A percentile compares a stretch with the other conserved stretches of the same genome.
phyloP scores from a whole-genome alignment of 2,797 vertebrate genomes.

The Onychomys leucogaster region DNA sequence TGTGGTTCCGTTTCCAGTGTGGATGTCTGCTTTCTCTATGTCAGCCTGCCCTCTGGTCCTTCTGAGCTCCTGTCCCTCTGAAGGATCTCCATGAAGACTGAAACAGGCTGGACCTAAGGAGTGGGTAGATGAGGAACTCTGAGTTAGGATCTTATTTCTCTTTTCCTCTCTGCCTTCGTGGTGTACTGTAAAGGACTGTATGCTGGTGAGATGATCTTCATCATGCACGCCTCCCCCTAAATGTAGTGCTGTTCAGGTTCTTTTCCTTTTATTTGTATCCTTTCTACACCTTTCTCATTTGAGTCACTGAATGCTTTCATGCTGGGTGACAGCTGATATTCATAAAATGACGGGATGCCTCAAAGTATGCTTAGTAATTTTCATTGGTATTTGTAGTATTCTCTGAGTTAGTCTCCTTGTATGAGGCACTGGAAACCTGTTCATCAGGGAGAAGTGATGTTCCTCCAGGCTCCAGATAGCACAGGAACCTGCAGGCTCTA shows the following conservation, averaged over 20 bases:
- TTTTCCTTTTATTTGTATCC: not conserved
- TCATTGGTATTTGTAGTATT: not conserved
- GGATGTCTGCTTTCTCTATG: not conserved
- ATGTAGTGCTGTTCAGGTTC: not conserved
- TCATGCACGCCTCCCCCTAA: no score
- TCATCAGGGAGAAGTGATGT: not conserved
- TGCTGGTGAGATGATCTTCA: not conserved
- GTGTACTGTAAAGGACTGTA: not conserved
- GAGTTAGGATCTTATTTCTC: not conserved
- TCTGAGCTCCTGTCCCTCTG: not conserved
- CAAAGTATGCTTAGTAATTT: conserved; percentile 41
- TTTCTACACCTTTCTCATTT: conserved; percentile 17
- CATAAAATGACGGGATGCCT: conserved; percentile 56
- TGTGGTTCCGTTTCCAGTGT: not conserved
- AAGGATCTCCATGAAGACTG: not conserved
- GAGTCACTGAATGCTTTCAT: not conserved
- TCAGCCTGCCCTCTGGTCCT: not conserved
- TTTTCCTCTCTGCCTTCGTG: accelerated
- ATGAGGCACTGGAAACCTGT: not conserved
- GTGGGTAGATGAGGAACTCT: no score
- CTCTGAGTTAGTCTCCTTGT: not conserved
- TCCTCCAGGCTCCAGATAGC: accelerated
- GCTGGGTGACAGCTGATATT: conserved; percentile 51
- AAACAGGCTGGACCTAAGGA: accelerated
- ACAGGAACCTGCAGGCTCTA: not conserved